Base-by-base conservation (phyloP, 2,113 vertebrate species). In the Xenopus borealis region DNA sequence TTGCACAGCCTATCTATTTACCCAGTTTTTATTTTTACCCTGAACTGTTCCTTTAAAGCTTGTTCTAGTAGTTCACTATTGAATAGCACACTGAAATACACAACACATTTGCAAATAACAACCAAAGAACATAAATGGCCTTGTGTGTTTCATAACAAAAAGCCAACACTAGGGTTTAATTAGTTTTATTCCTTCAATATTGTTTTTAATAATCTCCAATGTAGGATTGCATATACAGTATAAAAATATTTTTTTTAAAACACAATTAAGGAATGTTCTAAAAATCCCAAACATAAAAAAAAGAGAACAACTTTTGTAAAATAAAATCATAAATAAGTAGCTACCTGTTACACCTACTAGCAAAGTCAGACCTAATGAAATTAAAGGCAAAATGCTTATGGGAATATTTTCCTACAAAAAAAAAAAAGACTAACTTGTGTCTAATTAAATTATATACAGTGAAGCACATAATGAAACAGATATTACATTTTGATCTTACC, bases 211-310 rank as follows among this genome's bases (percentile, higher is more conserved):
- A 89, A 89, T 86, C 88, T 72, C 80, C 74, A 84, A 87, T 85
- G 80, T 83, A 88, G 79, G 89, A 94, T 94, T 89, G 87, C 82
- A 91, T 93, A 90, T 50, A n/a, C n/a, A n/a, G n/a, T n/a, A 50
- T 80, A 93, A 94, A 93, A 93, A 13, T 50, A 13, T 91, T 76
- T 69, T n/a, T 81, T 87, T 82, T 82, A 82, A 90, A 89, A 90
- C 86, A 86, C 61, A 82, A 68, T 75, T 61, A 76, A 62, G 73
- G 66, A 76, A 75, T 2, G 23, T 27, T 27, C 23, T 27, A 27
- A 27, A 27, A 27, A 27, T 27, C 23, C 23, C 23, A 27, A 27
- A 27, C 23, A 27, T 27, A 27, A 27, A 27, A 76, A 27, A 27
- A 27, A 76, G 58, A 76, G 85, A 85, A 88, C 75, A 85, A 77